Evolutionary conservation across 2,888 invertebrate species (phyloP).

Genomic region (Neuroscelio doddi): DNA sequence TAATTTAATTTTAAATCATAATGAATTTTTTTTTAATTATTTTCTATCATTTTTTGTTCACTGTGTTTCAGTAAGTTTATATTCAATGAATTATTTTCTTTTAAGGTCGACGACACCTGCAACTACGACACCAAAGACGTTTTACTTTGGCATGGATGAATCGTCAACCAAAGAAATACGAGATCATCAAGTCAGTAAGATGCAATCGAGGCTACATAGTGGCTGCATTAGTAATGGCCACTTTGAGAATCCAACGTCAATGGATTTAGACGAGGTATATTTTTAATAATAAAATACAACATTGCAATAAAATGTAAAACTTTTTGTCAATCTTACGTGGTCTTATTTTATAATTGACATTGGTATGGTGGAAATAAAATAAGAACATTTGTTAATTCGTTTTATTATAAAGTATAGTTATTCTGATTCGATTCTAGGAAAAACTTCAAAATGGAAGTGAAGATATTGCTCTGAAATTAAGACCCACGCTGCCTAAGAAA

Average conservation of each 20-base stretch:
- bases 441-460: slow-evolving; percentile 72
- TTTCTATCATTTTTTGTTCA: too few relatives aligned
- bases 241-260: slow-evolving; percentile 4
- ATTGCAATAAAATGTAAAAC: too few relatives aligned
- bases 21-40: too few relatives aligned
- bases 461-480: slow-evolving; percentile 82
- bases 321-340: too few relatives aligned
- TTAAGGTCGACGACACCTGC: slow-evolving; percentile 20
- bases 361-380: too few relatives aligned
- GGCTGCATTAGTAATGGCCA: slow-evolving; percentile 5
- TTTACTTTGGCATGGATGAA: slow-evolving; percentile 87
- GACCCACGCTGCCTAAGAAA: slow-evolving; percentile 86
- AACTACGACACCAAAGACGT: slow-evolving; percentile 74
- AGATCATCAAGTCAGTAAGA: not conserved
- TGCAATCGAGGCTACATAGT: slow-evolving; percentile 2
- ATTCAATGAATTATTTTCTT: not conserved
- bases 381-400: too few relatives aligned
- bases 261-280: slow-evolving; percentile 6
- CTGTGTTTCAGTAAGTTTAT: not conserved
- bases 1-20: too few relatives aligned
- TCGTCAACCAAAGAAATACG: slow-evolving; percentile 58
- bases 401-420: too few relatives aligned
- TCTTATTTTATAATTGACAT: too few relatives aligned
- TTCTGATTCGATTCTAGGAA: slow-evolving; percentile 46
- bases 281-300: not conserved